Base-by-base conservation (phyloP, 2,888 invertebrate species). In the Leptopilina myrica region DNA sequence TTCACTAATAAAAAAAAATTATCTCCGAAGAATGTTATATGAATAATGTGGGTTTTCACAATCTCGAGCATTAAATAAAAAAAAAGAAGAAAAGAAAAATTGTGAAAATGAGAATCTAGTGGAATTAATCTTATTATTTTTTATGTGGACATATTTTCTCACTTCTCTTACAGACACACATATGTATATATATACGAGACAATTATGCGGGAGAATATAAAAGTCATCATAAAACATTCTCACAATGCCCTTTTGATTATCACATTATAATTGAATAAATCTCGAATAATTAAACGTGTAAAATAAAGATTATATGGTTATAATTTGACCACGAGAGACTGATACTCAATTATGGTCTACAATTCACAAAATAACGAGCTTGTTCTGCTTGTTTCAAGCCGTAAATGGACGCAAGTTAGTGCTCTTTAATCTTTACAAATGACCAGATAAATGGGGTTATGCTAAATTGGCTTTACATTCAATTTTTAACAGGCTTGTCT, bases 291-390 rank as follows among this genome's bases (percentile, higher is more conserved):
- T 73, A 14, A 40, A 53, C 56, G 0, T n/a, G 11, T 11, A 9
- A n/a, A 40, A n/a, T 62, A 62, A 62, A 62, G 20, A 62, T 15
- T n/a, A 73, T n/a, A 73, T 14, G n/a, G 11, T 40, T 56, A 7
- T 14, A 59, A 40, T 73, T 59, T n/a, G 9, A 73, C n/a, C 56
- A 8, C 33, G 40, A 59, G 56, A 56, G 56, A 56, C 40, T 59
- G 56, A 73, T 73, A 56, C 40, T 15, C 73, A 56, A 73, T 73
- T 73, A 59, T 73, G 73, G 56, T 56, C 56, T 40, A 56, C 40
- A 73, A 73, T 56, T 73, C 56, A 73, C 40, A 33, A 56, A 73
- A 73, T 73, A 59, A 73, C 56, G 33, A 56, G 56, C 56, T 33
- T 56, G 40, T 73, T 73, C 33, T 73, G 49, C 73, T 56, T 59